Percentiles rank a stretch among this genome's conserved stretches.
Evolutionary conservation across 1,140 invertebrate species (phyloP).

Genomic region (Lepidurus arcticus): DNA sequence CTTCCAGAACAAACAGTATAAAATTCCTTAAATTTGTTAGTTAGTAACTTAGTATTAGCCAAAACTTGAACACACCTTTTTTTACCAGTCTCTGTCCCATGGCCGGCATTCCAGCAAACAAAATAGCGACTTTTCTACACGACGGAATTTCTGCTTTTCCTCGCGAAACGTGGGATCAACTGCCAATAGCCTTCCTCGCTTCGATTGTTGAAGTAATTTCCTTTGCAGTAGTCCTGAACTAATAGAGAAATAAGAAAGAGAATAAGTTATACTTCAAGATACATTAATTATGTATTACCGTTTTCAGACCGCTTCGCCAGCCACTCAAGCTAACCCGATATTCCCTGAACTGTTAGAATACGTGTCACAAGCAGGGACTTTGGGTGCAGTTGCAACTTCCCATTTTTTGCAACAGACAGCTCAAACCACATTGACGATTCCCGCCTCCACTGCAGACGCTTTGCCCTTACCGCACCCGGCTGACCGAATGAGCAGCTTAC

Average conservation of each 20-base stretch:
- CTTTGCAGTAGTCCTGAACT: not conserved
- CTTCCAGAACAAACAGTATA: no score
- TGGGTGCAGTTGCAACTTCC: not conserved
- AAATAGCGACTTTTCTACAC: not conserved
- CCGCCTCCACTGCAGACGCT: not conserved
- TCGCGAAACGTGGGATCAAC: not conserved
- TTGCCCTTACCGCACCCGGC: not conserved
- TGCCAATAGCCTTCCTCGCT: not conserved
- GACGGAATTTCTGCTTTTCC: constrained; percentile 9
- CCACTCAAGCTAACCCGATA: not conserved
- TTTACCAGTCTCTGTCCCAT: not conserved
- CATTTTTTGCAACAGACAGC: not conserved
- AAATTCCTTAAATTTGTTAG: no score
- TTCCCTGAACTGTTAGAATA: not conserved
- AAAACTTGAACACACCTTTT: not conserved
- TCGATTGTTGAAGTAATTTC: not conserved
- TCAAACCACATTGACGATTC: not conserved
- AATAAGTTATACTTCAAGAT: not conserved
- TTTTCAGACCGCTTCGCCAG: not conserved
- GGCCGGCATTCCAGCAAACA: not conserved
- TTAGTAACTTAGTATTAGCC: no score
- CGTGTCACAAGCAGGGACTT: not conserved
- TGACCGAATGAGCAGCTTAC: not conserved
- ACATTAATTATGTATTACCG: not conserved
- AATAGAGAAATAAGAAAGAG: not conserved